phyloP scores from a whole-genome alignment of 2,113 vertebrate genomes.

The Tympanuchus pallidicinctus region DNA sequence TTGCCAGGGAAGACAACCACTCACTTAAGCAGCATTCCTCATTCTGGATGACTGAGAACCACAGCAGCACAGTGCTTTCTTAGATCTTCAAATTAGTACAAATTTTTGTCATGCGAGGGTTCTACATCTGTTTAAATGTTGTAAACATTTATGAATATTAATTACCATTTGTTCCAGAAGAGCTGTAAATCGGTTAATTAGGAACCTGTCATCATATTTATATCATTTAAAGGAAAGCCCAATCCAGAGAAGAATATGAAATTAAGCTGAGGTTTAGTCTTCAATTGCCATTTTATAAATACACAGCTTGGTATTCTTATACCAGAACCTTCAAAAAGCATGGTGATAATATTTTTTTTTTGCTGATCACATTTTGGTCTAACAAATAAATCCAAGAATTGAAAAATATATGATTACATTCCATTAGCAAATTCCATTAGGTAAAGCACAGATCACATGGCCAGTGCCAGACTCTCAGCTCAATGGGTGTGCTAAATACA shows the following conservation, averaged over 20 bases:
- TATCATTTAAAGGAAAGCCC: constrained; percentile 69
- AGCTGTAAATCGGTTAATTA: constrained; percentile 76
- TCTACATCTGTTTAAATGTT: constrained; percentile 58
- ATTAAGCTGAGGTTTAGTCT: constrained; percentile 55
- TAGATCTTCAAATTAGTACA: constrained; percentile 34
- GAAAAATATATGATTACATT: background rate
- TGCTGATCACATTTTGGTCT: constrained; percentile 10
- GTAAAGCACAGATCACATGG: constrained; percentile 7
- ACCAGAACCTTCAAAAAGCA: background rate
- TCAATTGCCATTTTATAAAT: constrained; percentile 18
- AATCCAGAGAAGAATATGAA: constrained; percentile 60
- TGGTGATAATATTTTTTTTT: background rate
- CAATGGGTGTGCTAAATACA: background rate
- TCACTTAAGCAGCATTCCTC: background rate
- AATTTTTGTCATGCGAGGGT: constrained; percentile 40
- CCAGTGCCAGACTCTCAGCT: background rate
- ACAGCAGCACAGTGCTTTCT: background rate
- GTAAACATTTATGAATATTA: constrained; percentile 75
- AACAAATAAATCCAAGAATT: constrained; percentile 5
- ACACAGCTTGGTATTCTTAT: background rate
- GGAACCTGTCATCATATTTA: constrained; percentile 72
- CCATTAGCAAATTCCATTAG: background rate
- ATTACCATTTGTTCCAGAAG: constrained; percentile 73
- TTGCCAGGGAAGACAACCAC: background rate
- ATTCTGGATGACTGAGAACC: background rate